Evolutionary conservation across 1,140 invertebrate species (phyloP).

Genomic region (Nomia melanderi): DNA sequence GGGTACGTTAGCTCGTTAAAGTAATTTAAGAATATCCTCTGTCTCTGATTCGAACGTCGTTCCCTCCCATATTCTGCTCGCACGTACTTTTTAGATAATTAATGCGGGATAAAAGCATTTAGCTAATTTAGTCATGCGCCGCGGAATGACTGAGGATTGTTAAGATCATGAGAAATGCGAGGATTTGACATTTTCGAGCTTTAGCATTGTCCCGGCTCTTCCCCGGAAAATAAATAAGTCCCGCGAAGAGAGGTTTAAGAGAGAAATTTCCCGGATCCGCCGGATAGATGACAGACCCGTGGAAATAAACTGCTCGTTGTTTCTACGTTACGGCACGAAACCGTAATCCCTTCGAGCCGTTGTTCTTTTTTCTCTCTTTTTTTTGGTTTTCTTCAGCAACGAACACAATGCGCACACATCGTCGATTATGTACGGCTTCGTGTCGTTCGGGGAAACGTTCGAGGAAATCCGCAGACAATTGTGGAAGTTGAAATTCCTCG

Average conservation of each 20-base stretch:
- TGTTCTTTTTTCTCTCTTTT: no score
- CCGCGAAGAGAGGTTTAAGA: background rate
- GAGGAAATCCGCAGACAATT: background rate
- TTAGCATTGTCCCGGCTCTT: no score
- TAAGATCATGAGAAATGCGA: no score
- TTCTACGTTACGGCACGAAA: constrained; percentile 10
- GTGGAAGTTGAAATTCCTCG: background rate
- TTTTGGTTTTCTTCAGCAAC: background rate
- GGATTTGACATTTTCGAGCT: no score
- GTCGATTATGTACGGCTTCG: constrained; percentile 14
- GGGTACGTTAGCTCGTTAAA: no score
- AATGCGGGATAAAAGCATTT: no score
- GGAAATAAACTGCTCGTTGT: constrained; percentile 21
- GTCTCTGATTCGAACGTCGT: no score
- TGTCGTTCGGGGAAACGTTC: background rate
- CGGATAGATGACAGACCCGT: constrained; percentile 13
- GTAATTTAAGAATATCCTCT: no score
- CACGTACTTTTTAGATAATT: no score
- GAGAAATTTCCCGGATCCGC: background rate
- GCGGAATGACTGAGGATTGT: no score
- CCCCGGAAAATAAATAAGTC: constrained; percentile 22
- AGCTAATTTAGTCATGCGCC: no score
- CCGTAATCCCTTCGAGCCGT: constrained; percentile 10
- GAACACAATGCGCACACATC: constrained; percentile 2
- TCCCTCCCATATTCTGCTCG: no score